Conservation (phyloP, 2,888 invertebrate species). For the Apamea epomidion region DNA sequence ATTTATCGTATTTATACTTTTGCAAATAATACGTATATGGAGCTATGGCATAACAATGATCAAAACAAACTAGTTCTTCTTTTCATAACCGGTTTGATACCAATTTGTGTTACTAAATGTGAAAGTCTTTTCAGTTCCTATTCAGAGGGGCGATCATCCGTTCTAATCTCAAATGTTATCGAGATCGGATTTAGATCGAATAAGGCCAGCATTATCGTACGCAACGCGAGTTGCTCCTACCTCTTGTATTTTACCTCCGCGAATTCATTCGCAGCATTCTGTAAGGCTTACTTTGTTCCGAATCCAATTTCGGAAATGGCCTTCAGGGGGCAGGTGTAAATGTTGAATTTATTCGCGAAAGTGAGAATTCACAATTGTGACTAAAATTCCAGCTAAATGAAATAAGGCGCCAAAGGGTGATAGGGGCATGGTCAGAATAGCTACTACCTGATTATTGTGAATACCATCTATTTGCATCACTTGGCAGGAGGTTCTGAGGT, state of each 20-base stretch:
- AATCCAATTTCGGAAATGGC: conserved; percentile 67
- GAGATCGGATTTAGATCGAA: conserved; percentile 62
- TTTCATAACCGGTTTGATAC: conserved; percentile 29
- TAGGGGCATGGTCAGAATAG: conserved; percentile 55
- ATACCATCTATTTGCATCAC: conserved; percentile 16
- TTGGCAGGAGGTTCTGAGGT: conserved; percentile 27
- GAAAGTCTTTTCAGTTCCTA: conserved; percentile 38
- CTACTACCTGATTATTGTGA: conserved; percentile 50
- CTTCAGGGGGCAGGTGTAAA: conserved; percentile 50
- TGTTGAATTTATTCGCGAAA: conserved; percentile 61
- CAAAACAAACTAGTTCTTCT: conserved; percentile 6
- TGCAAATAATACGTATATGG: background rate
- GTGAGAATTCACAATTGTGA: conserved; percentile 55
- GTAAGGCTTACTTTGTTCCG: conserved; percentile 63
- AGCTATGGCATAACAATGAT: background rate
- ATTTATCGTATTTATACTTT: background rate
- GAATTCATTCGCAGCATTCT: conserved; percentile 63
- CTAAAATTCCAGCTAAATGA: conserved; percentile 56
- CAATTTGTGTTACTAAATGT: conserved; percentile 32
- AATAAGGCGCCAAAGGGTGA: conserved; percentile 54
- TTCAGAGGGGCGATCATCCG: conserved; percentile 53
- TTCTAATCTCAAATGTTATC: conserved; percentile 65
- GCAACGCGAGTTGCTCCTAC: conserved; percentile 48
- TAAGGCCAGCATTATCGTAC: conserved; percentile 59
- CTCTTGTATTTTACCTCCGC: conserved; percentile 63